Conservation (phyloP, 2,797 vertebrate species). For the Avahi laniger region DNA sequence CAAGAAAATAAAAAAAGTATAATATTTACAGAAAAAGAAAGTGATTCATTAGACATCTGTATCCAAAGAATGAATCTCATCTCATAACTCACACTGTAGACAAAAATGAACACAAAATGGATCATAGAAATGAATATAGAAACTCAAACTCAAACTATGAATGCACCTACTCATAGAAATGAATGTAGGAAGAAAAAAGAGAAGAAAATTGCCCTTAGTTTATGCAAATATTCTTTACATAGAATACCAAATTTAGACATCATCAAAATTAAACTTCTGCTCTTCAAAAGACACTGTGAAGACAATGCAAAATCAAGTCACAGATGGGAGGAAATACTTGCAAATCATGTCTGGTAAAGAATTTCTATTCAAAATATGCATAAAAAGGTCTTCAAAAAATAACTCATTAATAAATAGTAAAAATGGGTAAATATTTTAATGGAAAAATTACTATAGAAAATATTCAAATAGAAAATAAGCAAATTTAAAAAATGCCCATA, state of each 20-base stretch:
- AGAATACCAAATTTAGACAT: neutral
- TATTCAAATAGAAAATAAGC: neutral
- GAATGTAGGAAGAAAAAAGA: neutral
- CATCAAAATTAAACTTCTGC: neutral
- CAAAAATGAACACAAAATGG: neutral
- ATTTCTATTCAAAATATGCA: neutral
- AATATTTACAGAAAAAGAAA: neutral
- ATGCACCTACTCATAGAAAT: neutral
- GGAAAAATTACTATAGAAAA: neutral
- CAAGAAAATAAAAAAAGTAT: neutral
- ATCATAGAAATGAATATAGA: neutral
- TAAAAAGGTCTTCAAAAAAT: neutral
- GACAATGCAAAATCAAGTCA: neutral
- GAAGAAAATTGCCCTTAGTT: neutral
- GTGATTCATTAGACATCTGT: neutral
- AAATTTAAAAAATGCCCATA: neutral
- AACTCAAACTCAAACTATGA: neutral
- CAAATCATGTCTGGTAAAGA: neutral
- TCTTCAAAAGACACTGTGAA: neutral
- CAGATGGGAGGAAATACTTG: neutral
- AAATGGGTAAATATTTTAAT: neutral
- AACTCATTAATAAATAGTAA: neutral
- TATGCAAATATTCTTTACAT: neutral
- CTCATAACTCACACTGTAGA: neutral
- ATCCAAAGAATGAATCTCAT: neutral